Percentiles rank a stretch among this genome's conserved stretches.
Evolutionary conservation across 2,797 vertebrate species (phyloP).

Genomic region (Helarctos malayanus): DNA sequence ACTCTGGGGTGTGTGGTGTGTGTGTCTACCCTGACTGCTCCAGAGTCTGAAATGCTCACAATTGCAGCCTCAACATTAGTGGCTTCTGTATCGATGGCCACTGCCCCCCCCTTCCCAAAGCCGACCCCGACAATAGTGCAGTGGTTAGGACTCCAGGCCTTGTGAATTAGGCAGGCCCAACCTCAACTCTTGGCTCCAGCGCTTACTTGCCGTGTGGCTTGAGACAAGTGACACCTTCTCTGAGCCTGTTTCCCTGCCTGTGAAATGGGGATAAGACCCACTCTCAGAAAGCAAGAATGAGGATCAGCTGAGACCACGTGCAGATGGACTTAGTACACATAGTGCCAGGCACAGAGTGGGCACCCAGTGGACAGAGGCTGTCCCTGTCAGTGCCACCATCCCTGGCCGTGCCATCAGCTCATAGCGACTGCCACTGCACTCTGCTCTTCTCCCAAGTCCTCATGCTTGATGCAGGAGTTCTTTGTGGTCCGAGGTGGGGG

Average conservation of each 20-base stretch:
- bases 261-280: not conserved
- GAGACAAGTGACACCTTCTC: not conserved
- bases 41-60: not conserved
- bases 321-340: too few relatives aligned
- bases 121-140: too few relatives aligned
- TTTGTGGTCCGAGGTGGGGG: not conserved
- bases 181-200: not conserved
- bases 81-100: not conserved
- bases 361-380: not conserved
- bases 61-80: accelerated
- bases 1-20: accelerated
- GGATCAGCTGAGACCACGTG: not conserved
- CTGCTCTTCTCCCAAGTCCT: not conserved
- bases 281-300: not conserved
- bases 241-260: not conserved
- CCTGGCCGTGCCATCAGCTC: not conserved
- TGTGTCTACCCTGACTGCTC: not conserved
- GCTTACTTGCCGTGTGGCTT: not conserved
- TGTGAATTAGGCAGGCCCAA: not conserved
- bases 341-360: not conserved
- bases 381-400: not conserved
- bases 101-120: not conserved
- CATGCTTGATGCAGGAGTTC: not conserved
- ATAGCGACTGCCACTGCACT: not conserved
- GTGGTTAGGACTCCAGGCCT: not conserved